Base-by-base conservation (phyloP, 1,140 invertebrate genomes). In the Forficula auricularia region DNA sequence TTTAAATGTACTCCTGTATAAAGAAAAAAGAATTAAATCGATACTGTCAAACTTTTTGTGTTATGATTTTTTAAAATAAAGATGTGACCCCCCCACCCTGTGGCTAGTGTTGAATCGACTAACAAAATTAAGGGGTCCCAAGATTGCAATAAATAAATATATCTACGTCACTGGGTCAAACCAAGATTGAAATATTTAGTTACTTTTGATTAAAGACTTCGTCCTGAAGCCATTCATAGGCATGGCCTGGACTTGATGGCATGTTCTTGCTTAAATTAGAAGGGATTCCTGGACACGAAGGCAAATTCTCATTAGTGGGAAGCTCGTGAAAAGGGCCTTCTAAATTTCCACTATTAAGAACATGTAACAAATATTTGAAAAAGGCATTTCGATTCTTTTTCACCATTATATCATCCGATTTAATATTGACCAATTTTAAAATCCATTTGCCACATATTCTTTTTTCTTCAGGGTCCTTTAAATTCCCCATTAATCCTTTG, bases 341-440 rank as follows among this genome's bases (percentile, higher is more conserved):
- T 35, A 51, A 35, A 7, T 52, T 45, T 14, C 51, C 56, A 31
- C 57, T 53, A 33, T 61, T 54, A 12, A 68, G 45, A 7, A 57
- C 46, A 52, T 50, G 56, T 40, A 55, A 52, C 42, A 57, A 38
- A 44, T 58, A 54, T 40, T 44, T 56, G 7, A 44, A 55, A 44
- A 22, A 65, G 63, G 63, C 48, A 58, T 16, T 55, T 57, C 18
- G 57, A 63, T 45, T 53, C 42, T 52, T 57, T 46, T 68, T 69
- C 0, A 61, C 60, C 7, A 54, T 50, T n/a, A 52, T 44, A 43
- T 55, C 57, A 42, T 46, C 48, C 0, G 49, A 55, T 47, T 65
- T 58, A 13, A 68, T 52, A 6, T 48, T 44, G 31, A 53, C 49
- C 15, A 60, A 47, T 49, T 61, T 62, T 19, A 38, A 34, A 19